A percentile compares a stretch with the other conserved stretches of the same genome.
Evolutionary conservation across 2,888 invertebrate species (phyloP).

Genomic region (Lithosia quadra): DNA sequence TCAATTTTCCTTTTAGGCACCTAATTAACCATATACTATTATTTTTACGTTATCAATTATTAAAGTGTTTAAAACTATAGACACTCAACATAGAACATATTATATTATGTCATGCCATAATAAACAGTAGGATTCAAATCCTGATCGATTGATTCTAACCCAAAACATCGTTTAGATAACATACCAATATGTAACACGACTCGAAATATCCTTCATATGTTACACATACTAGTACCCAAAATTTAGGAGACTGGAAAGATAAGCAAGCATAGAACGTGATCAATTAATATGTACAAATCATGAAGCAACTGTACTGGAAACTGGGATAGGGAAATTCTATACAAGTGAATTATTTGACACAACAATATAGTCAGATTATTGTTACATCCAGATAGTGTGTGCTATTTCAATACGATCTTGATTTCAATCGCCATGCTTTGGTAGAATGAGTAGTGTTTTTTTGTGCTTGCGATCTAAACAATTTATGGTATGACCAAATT

Average conservation of each 20-base stretch:
- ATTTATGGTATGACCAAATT: too few relatives aligned
- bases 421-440: too few relatives aligned
- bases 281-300: slow-evolving; percentile 7
- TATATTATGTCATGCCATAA: background rate
- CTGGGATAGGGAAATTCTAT: background rate
- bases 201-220: background rate
- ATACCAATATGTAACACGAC: background rate
- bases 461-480: too few relatives aligned
- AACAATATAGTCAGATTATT: background rate
- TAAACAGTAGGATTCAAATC: background rate
- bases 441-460: too few relatives aligned
- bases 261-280: slow-evolving; percentile 5
- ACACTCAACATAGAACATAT: background rate
- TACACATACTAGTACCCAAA: background rate
- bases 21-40: too few relatives aligned
- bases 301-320: background rate
- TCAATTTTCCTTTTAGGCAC: too few relatives aligned
- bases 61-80: background rate
- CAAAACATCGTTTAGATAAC: background rate
- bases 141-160: background rate
- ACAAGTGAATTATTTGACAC: background rate
- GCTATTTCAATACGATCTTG: background rate
- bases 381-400: background rate
- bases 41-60: too few relatives aligned
- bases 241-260: slow-evolving; percentile 10